Evolutionary conservation across 2,113 vertebrate species (phyloP).

Genomic region (Balaeniceps rex): DNA sequence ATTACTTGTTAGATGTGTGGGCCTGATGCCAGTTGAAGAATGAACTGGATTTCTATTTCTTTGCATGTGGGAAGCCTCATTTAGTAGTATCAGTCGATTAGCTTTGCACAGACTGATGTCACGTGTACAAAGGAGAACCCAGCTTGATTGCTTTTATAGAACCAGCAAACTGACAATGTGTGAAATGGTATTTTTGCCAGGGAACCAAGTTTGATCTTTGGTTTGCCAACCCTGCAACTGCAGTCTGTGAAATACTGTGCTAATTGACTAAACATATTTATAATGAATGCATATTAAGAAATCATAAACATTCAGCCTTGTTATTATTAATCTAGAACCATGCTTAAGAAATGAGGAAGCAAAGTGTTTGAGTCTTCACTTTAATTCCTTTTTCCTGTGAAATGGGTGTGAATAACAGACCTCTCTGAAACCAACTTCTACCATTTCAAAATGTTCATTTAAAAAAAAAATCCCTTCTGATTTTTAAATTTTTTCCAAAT

Average conservation of each 20-base stretch:
- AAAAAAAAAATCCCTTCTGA: not conserved
- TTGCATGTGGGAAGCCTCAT: not conserved
- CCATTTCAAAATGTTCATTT: not conserved
- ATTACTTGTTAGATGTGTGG: not conserved
- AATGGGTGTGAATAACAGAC: not conserved
- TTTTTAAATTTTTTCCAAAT: not conserved
- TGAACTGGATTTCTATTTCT: not conserved
- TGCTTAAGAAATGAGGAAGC: not conserved
- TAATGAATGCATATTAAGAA: not conserved
- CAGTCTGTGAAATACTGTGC: not conserved
- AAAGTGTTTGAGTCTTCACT: not conserved
- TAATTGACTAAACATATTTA: not conserved
- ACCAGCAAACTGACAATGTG: not conserved
- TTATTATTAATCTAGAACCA: not conserved
- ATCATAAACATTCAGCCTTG: not conserved
- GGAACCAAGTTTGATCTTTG: not conserved
- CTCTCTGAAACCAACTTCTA: not conserved
- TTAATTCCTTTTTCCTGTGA: not conserved
- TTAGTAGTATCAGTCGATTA: not conserved
- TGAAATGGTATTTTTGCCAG: not conserved
- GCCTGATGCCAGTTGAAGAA: not conserved
- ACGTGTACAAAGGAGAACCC: not conserved
- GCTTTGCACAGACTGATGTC: not conserved
- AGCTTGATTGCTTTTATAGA: not conserved
- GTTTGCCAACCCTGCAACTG: not conserved